phyloP scores from a whole-genome alignment of 2,888 invertebrate species.

The Steinernema hermaphroditum region DNA sequence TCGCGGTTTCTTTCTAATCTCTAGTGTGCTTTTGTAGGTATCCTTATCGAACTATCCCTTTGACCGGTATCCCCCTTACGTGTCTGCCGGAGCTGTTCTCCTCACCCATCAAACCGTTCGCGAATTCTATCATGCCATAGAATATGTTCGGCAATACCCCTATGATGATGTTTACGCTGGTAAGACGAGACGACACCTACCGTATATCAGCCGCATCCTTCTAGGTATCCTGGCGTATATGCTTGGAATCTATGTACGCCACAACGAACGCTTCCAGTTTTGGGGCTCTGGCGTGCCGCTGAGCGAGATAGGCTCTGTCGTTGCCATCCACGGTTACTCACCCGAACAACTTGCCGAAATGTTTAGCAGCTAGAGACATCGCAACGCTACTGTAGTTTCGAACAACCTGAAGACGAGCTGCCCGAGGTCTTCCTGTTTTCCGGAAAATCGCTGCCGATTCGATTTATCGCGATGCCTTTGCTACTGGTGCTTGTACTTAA shows the following conservation, averaged over 20 bases:
- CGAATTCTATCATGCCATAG: conserved; percentile 48
- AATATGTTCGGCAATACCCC: conserved; percentile 48
- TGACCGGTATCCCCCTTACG: conserved; percentile 62
- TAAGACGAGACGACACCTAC: conserved; percentile 30
- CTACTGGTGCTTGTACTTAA: conserved; percentile 14
- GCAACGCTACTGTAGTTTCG: conserved; percentile 13
- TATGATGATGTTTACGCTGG: conserved; percentile 63
- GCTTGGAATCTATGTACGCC: conserved; percentile 37
- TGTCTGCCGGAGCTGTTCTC: conserved; percentile 62
- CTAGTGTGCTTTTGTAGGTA: conserved; percentile 43
- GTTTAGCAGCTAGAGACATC: conserved; percentile 20
- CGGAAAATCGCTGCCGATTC: conserved; percentile 25
- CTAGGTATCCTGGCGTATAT: conserved; percentile 43
- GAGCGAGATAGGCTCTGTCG: neutral
- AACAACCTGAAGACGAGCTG: neutral
- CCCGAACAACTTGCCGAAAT: conserved; percentile 9
- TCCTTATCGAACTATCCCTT: conserved; percentile 60
- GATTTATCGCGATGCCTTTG: conserved; percentile 24
- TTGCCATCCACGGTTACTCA: conserved; percentile 7
- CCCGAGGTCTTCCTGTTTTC: conserved; percentile 4
- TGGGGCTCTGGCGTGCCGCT: conserved; percentile 1
- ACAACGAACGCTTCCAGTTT: conserved; percentile 36
- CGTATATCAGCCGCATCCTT: neutral
- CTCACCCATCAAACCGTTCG: conserved; percentile 44
- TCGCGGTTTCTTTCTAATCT: neutral